These are phyloP conservation scores for Sebastes kiyomatsui DNA, from an alignment of 2,797 vertebrate species.

Conservation along the genomic window DNA sequence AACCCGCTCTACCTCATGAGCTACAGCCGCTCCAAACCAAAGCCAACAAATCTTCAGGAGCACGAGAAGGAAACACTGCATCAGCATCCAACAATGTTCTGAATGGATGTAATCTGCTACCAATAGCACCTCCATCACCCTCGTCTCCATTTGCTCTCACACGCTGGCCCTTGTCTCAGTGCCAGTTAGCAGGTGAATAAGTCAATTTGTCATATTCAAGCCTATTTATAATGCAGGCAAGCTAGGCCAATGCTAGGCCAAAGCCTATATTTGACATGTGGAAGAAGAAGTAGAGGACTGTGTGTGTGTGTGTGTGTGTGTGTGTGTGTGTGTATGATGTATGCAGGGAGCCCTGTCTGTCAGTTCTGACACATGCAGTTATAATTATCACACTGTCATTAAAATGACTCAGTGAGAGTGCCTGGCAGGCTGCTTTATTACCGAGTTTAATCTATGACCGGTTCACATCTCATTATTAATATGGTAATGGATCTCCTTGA, in stretches of 20 bases:
- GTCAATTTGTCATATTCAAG: slow-evolving; percentile 35
- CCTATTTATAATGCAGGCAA: slow-evolving; percentile 44
- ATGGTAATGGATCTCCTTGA: slow-evolving; percentile 84
- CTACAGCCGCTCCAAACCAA: too few species aligned
- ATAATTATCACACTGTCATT: slow-evolving; percentile 76
- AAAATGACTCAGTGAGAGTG: slow-evolving; percentile 74
- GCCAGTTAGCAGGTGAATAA: slow-evolving; percentile 37
- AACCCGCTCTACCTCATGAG: fast-evolving
- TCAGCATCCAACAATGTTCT: background rate
- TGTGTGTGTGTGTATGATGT: slow-evolving; percentile 21
- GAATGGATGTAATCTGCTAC: background rate
- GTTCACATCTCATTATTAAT: slow-evolving; percentile 84
- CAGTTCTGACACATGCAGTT: slow-evolving; percentile 70
- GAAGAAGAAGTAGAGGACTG: slow-evolving; percentile 23
- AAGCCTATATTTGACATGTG: slow-evolving; percentile 44
- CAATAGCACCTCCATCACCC: background rate
- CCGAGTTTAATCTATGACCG: slow-evolving; percentile 77
- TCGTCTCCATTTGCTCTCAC: background rate
- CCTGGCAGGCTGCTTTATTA: slow-evolving; percentile 80
- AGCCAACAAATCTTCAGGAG: background rate
- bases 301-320: background rate
- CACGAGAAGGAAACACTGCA: background rate
- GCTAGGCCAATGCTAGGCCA: slow-evolving; percentile 18
- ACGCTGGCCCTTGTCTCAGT: slow-evolving; percentile 3
- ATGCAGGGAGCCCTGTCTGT: slow-evolving; percentile 67